phyloP scores from a whole-genome alignment of 2,797 vertebrate genomes.

The Tokudaia tokunoshimensis region DNA sequence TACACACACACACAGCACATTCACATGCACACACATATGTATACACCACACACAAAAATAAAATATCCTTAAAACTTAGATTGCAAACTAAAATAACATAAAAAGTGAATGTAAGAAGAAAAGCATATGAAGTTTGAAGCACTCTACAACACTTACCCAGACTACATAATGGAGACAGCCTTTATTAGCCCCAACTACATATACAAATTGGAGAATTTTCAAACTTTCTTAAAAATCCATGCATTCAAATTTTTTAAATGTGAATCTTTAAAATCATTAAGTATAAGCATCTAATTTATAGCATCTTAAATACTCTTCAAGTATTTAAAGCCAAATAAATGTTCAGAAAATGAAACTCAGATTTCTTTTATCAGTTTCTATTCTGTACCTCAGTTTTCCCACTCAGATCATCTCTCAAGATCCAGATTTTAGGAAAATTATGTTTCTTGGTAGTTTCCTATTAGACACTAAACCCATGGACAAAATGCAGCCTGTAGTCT shows the following conservation, averaged over 20 bases:
- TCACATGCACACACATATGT: background rate
- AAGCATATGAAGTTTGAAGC: fast-evolving
- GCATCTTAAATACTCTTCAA: background rate
- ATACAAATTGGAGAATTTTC: background rate
- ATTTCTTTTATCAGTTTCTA: background rate
- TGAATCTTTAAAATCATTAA: background rate
- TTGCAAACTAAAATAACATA: background rate
- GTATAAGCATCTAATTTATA: background rate
- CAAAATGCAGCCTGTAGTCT: background rate
- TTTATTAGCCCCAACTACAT: background rate
- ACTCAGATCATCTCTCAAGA: background rate
- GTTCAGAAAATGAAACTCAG: background rate
- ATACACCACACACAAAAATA: background rate
- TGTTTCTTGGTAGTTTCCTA: background rate
- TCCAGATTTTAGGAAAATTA: background rate
- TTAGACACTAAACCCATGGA: background rate
- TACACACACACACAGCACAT: background rate
- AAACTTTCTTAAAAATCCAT: background rate
- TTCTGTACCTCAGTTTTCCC: background rate
- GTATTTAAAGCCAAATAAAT: background rate
- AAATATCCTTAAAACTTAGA: background rate
- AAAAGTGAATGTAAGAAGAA: background rate
- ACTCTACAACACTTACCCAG: too few species aligned
- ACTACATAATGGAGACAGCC: fast-evolving
- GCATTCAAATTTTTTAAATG: background rate